These are phyloP conservation scores for Pseudolaguvia tuberculata DNA, from an alignment of 2,113 vertebrate species.

Conservation along the genomic window DNA sequence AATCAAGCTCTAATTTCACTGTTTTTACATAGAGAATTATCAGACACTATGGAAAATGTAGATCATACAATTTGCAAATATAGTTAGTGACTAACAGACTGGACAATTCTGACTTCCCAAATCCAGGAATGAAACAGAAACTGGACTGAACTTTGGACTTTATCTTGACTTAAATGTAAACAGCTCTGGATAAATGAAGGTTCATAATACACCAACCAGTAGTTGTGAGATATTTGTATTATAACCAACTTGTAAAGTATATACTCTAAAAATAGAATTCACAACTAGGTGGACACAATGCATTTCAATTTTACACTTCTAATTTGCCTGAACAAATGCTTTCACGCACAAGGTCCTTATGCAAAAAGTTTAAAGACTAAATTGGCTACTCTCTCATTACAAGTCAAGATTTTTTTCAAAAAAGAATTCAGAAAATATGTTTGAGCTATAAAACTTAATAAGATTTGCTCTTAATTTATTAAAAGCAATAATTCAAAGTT, in stretches of 20 bases:
- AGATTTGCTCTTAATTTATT: neutral
- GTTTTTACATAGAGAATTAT: neutral
- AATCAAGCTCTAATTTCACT: neutral
- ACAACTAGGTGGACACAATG: neutral
- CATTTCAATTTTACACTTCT: neutral
- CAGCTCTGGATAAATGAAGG: neutral
- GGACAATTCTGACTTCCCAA: neutral
- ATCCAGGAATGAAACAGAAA: neutral
- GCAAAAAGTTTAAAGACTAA: neutral
- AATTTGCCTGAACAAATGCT: neutral
- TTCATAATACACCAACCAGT: neutral
- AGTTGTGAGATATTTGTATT: too few species aligned
- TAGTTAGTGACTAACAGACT: neutral
- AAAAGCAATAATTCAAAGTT: neutral
- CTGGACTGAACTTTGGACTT: neutral
- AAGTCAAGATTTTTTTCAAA: neutral
- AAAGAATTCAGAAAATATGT: neutral
- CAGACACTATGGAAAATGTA: neutral
- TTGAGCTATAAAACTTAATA: neutral
- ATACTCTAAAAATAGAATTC: neutral
- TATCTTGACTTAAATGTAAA: neutral
- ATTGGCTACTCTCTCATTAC: neutral
- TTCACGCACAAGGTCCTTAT: neutral
- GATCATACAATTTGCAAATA: neutral
- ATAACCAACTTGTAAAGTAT: too few species aligned